A percentile compares a stretch with the other conserved stretches of the same genome.
These are phyloP conservation scores for Dysidea cf. avara DNA, from an alignment of 37 sponge, comb jelly and placozoan species.

Conservation along the genomic window DNA sequence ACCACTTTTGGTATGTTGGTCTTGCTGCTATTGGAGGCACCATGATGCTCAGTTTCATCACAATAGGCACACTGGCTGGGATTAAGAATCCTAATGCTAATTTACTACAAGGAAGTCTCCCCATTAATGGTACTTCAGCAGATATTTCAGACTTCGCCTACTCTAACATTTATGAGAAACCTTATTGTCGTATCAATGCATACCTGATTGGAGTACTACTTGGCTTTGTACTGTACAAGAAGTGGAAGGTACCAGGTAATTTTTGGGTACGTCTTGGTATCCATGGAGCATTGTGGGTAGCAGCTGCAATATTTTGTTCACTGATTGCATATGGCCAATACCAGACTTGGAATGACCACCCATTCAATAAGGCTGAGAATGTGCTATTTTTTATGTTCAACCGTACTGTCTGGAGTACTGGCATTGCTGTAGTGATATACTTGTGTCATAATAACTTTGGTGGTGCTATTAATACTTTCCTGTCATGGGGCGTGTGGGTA, in stretches of 20 bases:
- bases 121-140: background rate
- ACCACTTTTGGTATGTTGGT: slow-evolving; percentile 16
- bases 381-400: slow-evolving; percentile 22
- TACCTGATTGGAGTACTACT: slow-evolving; percentile 64
- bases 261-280: slow-evolving; percentile 8
- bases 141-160: background rate
- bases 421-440: slow-evolving; percentile 32
- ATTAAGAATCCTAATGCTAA: slow-evolving; percentile 10
- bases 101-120: background rate
- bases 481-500: slow-evolving; percentile 58
- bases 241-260: slow-evolving; percentile 4
- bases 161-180: slow-evolving; percentile 36
- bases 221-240: slow-evolving; percentile 61
- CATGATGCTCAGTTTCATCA: background rate
- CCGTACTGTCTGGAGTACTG: slow-evolving; percentile 49
- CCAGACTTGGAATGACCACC: slow-evolving; percentile 20
- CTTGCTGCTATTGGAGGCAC: background rate
- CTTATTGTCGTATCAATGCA: slow-evolving; percentile 55
- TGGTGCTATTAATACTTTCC: slow-evolving; percentile 31
- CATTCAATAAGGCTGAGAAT: slow-evolving; percentile 15
- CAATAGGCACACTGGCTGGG: slow-evolving; percentile 24
- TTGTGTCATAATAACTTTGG: slow-evolving; percentile 59
- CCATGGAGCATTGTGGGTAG: slow-evolving; percentile 13
- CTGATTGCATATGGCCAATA: slow-evolving; percentile 61
- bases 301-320: slow-evolving; percentile 10